Evolutionary conservation across 1,140 invertebrate genomes (phyloP).

Genomic region (Samia ricini): DNA sequence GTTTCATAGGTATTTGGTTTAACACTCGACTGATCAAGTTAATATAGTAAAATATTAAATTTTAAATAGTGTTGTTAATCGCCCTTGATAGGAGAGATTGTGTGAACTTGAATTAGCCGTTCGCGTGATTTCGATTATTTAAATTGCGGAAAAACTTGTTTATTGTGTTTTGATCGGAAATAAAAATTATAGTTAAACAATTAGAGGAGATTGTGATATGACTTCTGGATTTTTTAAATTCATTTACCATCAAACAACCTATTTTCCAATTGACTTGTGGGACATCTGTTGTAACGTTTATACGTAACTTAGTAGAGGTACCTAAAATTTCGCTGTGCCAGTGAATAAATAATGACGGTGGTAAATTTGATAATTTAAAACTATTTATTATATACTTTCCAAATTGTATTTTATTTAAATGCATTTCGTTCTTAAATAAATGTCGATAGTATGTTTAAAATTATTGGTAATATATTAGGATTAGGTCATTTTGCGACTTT

Average conservation of each 20-base stretch:
- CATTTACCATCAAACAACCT: background rate
- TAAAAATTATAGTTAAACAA: background rate
- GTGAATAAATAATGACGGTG: background rate
- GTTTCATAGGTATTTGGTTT: too few relatives aligned
- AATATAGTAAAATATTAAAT: background rate
- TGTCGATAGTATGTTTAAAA: too few relatives aligned
- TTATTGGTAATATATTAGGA: too few relatives aligned
- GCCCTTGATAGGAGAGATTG: background rate
- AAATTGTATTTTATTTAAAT: background rate
- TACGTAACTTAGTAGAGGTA: background rate
- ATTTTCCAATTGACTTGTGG: background rate
- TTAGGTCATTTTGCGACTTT: too few relatives aligned
- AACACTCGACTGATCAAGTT: too few relatives aligned
- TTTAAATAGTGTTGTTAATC: background rate
- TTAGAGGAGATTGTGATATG: background rate
- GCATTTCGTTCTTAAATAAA: too few relatives aligned
- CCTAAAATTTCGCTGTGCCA: background rate
- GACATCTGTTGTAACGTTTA: background rate
- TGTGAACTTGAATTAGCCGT: background rate
- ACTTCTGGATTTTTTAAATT: background rate
- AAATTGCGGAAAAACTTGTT: background rate
- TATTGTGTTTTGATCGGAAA: background rate
- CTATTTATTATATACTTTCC: background rate
- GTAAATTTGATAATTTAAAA: background rate
- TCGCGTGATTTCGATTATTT: background rate